Evolutionary conservation across 2,797 vertebrate genomes (phyloP).

Genomic region (Petrocephalus sullivani): DNA sequence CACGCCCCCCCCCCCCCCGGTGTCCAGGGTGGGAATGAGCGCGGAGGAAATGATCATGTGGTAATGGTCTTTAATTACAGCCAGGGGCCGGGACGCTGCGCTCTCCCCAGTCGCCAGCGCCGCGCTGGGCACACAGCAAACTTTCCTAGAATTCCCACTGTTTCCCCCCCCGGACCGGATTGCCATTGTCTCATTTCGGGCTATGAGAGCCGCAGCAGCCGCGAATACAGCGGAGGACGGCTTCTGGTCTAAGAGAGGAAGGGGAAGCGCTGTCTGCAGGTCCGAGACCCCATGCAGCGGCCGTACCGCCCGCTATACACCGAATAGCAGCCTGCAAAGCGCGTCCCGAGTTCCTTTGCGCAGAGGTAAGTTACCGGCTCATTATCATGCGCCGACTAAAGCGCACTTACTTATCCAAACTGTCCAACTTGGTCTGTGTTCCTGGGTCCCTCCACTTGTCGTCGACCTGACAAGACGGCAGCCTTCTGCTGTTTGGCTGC

Average conservation of each 20-base stretch:
- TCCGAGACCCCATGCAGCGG: conserved; percentile 49
- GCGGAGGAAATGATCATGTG: conserved; percentile 61
- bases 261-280: conserved; percentile 43
- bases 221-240: conserved; percentile 26
- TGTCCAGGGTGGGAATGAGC: conserved; percentile 52
- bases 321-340: conserved; percentile 29
- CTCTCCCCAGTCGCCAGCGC: conserved; percentile 43
- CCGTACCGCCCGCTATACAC: conserved; percentile 23
- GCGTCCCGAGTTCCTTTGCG: conserved; percentile 27
- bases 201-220: neutral
- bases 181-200: neutral
- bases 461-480: neutral
- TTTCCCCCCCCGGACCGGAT: neutral
- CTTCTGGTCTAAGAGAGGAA: conserved; percentile 44
- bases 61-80: conserved; percentile 61
- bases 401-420: neutral
- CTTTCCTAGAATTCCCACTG: conserved; percentile 23
- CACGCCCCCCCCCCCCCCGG: conserved; percentile 23
- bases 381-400: neutral
- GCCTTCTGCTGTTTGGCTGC: neutral
- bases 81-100: conserved; percentile 52
- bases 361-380: conserved; percentile 44
- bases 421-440: neutral
- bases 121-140: conserved; percentile 50
- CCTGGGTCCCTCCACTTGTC: neutral